Percentiles rank a stretch among this genome's conserved stretches.
Conservation (phyloP, 2,113 vertebrate genomes). For the Circaetus cinerascens region DNA sequence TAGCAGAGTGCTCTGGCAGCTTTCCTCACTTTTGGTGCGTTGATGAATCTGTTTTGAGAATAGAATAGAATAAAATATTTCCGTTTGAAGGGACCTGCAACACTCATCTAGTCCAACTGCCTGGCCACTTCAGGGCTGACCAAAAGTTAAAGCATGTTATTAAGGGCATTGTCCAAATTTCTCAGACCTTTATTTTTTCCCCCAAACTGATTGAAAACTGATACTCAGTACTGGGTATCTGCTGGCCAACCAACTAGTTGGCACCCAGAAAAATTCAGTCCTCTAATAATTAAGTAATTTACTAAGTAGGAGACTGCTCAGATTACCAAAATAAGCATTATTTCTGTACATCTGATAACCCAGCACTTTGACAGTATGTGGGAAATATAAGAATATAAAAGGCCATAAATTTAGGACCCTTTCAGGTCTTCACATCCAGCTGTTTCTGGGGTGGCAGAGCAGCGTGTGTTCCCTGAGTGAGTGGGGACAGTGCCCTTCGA, state of each 20-base stretch:
- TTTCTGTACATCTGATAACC: not conserved
- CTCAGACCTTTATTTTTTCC: rapidly evolving
- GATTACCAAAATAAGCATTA: not conserved
- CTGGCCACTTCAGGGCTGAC: not conserved
- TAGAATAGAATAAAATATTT: not conserved
- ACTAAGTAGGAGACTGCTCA: not conserved
- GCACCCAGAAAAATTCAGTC: not conserved
- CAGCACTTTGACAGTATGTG: not conserved
- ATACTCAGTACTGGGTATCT: not conserved
- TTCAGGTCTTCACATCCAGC: not conserved
- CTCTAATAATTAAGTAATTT: not conserved
- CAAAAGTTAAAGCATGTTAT: not conserved
- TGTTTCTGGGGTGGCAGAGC: not conserved
- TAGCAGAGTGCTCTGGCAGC: not conserved
- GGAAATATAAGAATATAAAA: not conserved
- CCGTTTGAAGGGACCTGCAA: not conserved
- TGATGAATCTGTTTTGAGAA: not conserved
- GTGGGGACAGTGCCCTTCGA: not conserved
- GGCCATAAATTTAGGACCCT: not conserved
- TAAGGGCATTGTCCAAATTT: not conserved
- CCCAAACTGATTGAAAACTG: not conserved
- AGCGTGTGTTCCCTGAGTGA: rapidly evolving
- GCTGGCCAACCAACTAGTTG: not conserved
- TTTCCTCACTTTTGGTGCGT: not conserved
- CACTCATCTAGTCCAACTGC: not conserved